Evolutionary conservation across 2,113 vertebrate genomes (phyloP).

Genomic region (Dromaius novaehollandiae): DNA sequence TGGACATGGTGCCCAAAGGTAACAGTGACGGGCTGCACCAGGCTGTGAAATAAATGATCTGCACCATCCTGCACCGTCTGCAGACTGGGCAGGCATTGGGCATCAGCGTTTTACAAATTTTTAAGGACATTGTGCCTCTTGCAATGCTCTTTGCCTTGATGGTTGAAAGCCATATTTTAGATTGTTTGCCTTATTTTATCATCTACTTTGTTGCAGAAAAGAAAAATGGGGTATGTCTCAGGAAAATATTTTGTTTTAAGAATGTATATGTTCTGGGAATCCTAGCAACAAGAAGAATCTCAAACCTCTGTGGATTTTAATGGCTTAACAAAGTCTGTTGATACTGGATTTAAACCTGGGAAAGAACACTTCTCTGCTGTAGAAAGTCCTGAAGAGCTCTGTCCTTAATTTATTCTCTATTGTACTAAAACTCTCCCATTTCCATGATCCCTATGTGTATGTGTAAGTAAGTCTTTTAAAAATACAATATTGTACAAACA

Average conservation of each 20-base stretch:
- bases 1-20: not conserved
- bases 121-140: not conserved
- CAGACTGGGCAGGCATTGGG: not conserved
- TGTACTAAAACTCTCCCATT: not conserved
- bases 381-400: not conserved
- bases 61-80: constrained; percentile 18
- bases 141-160: not conserved
- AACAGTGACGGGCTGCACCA: not conserved
- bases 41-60: not conserved
- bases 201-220: not conserved
- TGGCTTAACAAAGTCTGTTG: constrained; percentile 1
- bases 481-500: not conserved
- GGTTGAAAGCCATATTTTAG: not conserved
- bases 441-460: not conserved
- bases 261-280: not conserved
- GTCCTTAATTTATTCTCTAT: not conserved
- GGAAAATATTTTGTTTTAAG: not conserved
- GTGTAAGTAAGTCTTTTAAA: not conserved
- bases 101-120: not conserved
- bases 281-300: not conserved
- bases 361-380: not conserved
- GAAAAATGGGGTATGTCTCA: not conserved
- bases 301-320: constrained; percentile 21
- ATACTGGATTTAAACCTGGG: not conserved
- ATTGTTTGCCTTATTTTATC: not conserved